Evolutionary conservation across 2,888 invertebrate species (phyloP).

Genomic region (Podabrus alpinus): DNA sequence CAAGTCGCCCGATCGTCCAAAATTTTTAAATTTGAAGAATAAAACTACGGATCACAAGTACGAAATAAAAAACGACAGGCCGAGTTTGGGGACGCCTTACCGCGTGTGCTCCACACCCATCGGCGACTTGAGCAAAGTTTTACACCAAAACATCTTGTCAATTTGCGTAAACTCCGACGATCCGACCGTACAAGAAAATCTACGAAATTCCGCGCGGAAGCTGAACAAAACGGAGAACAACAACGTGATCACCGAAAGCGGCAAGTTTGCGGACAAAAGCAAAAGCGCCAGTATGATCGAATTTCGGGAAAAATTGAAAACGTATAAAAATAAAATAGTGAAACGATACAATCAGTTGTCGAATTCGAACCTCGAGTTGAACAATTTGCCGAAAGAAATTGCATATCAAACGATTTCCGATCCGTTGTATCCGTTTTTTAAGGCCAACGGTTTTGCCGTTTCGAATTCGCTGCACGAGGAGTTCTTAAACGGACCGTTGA

Average conservation of each 20-base stretch:
- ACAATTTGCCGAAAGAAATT: constrained; percentile 48
- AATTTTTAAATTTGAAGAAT: constrained; percentile 51
- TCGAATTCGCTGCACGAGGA: constrained; percentile 74
- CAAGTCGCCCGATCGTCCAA: constrained; percentile 47
- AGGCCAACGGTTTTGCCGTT: constrained; percentile 73
- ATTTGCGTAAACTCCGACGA: constrained; percentile 70
- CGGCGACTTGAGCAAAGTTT: constrained; percentile 68
- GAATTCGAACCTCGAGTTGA: constrained; percentile 16
- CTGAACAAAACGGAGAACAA: constrained; percentile 6
- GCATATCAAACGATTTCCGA: constrained; percentile 73
- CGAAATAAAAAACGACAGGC: constrained; percentile 31
- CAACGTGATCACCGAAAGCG: constrained; percentile 21
- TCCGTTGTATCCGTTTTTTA: constrained; percentile 77
- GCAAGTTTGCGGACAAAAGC: constrained; percentile 42
- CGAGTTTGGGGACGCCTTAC: constrained; percentile 53
- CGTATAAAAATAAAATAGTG: constrained; percentile 59
- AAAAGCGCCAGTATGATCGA: constrained; percentile 65
- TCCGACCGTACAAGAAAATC: constrained; percentile 34
- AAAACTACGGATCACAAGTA: constrained; percentile 45
- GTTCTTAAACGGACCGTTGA: constrained; percentile 69
- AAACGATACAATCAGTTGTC: constrained; percentile 56
- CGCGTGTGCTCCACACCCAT: constrained; percentile 80
- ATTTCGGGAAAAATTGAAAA: constrained; percentile 64
- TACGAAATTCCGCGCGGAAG: constrained; percentile 24
- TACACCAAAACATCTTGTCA: constrained; percentile 73